Base-by-base conservation (phyloP, 2,797 vertebrate species). In the Epinephelus coioides region DNA sequence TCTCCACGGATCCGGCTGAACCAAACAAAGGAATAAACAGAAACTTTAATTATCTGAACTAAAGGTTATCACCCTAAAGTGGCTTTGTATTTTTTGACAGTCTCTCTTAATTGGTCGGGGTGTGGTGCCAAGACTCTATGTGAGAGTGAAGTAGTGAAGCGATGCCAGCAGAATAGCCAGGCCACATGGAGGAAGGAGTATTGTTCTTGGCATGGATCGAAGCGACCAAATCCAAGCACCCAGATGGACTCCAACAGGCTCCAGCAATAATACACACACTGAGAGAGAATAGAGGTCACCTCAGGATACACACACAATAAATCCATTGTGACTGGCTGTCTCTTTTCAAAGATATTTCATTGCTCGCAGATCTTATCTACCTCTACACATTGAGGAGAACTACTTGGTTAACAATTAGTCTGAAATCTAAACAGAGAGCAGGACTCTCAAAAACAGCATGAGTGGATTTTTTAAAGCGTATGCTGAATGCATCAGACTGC, bases 231-330 rank as follows among this genome's bases (percentile, higher is more conserved):
- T 93, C 92, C 92, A 92, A 91, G 86, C 78, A 63, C 84, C 88
- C 93, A 94, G 92, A 93, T 92, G 89, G 91, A 90, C 88, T 92
- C 89, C 81, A 76, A 80, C 88, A 69, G 80, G 87, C 89, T 92
- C 84, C 90, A 90, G 90, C 84, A 91, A 91, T 86, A 92, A 90
- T 63, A 92, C 88, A 80, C 81, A 76, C 88, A 77, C 81, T 43
- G 11, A 82, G 76, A 62, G 81, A 84, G 85, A 80, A 83, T 73
- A 62, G 86, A 92, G 91, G 93, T 93, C 92, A 91, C 64, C 87
- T 90, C 85, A 90, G 92, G 92, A 92, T 81, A 89, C 88, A 70
- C 61, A 43, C 80, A 90, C 85, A 90, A 84, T 88, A 90, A 92
- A 92, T 92, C 86, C 78, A 76, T 83, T 88, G 88, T 89, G 85